Evolutionary conservation across 2,797 vertebrate species (phyloP), one percentile per base, ranked within the genome.

Genomic region (Sparus aurata): DNA sequence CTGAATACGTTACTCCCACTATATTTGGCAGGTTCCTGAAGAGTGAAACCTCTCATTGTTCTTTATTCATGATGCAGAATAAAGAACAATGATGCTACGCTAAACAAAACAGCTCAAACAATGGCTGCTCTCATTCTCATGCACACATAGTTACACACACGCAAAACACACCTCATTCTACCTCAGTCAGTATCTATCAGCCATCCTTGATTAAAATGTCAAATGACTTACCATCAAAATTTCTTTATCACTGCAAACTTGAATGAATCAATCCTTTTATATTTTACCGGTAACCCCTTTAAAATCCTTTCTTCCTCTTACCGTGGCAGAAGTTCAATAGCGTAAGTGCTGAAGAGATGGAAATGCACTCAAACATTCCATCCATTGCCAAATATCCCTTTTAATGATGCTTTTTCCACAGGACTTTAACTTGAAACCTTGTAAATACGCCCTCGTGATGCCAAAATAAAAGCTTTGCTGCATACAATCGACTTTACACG

Each of bases 51-150:
- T 13, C n/a, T 66, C 38, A 38, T 38, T 11, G 38, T 38, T 38
- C 38, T 38, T 57, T 22, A 38, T 58, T 68, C 46, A 38, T 20
- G 41, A 62, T 71, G 30, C 38, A 47, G 23, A 22, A 43, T 34
- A 41, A 23, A 30, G 22, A 49, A 50, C 17, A 64, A 49, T 13
- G 16, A 50, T 18, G 55, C 2, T 13, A 30, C 22, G 8, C 10
- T 43, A 15, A 65, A 60, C 55, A 69, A 73, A 82, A 71, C 22
- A 71, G 6, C 12, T n/a, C 34, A 34, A 73, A 82, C 80, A 84
- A 81, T 53, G 55, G 47, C 54, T 75, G 79, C 70, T 70, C 79
- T 77, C 49, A 71, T 75, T 83, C 77, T 63, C 79, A 73, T 10
- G 34, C 58, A 69, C 62, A 38, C 45, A 30, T 46, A 38, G 46